Base-by-base conservation (phyloP, 1,140 invertebrate species). In the Aphelenchoides avenae region DNA sequence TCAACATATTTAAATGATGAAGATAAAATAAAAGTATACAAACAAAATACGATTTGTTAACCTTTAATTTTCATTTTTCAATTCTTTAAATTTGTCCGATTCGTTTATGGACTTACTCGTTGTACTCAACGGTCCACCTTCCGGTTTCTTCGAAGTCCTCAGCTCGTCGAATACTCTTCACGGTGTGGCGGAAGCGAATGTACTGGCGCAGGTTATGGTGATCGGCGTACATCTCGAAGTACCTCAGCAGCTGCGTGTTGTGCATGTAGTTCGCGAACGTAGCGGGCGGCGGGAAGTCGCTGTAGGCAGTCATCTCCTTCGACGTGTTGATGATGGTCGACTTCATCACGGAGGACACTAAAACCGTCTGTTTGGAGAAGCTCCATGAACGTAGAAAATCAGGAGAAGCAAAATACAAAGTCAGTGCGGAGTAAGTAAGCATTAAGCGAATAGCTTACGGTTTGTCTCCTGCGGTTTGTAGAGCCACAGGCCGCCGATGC, bases 301-400 rank as follows among this genome's bases (percentile, higher is more conserved):
- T 78, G 66, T 74, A 82, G 1, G 75, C 70, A 62, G 78, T 80
- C 69, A 82, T 75, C 62, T 81, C 81, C 58, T 82, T 82, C 50
- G 77, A 79, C 0, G 79, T 79, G 63, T 82, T 81, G 47, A 79
- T 78, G 3, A 81, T 68, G 1, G 78, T 79, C 11, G 71, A 73
- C 31, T 75, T 73, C 71, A 77, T 75, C 0, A 80, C 78, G 1
- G 80, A 79, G 0, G 71, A 72, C 22, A 57, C 64, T 66, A 22
- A 39, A 67, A 20, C 2, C 13, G 5, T n/a, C 11, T 47, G 33
- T 56, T 55, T 7, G 40, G 52, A 5, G 1, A 48, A 39, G 46
- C 50, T 22, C 33, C 41, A 43, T 7, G 18, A 7, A 7, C 41
- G 15, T 20, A 18, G 18, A 43, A 6, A 43, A 7, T 7, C 18